A percentile compares a stretch with the other conserved stretches of the same genome.
Evolutionary conservation across 2,888 invertebrate genomes (phyloP).

Genomic region (Scaptomyza reducta): DNA sequence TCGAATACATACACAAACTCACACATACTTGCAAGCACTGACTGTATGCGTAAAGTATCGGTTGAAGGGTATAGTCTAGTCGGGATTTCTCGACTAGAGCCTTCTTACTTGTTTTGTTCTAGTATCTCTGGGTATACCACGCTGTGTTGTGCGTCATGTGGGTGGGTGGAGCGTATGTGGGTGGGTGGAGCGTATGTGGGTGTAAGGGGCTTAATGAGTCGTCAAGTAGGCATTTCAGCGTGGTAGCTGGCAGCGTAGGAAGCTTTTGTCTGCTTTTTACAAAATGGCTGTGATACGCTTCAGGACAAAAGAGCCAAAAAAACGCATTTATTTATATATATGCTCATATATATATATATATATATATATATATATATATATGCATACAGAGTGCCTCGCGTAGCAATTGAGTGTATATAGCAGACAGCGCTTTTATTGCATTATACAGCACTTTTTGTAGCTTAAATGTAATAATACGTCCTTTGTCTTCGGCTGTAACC

Average conservation of each 20-base stretch:
- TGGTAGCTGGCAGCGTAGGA: slow-evolving; percentile 7
- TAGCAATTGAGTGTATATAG: neutral
- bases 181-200: neutral
- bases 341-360: neutral
- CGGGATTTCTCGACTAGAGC: too few relatives aligned
- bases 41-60: too few relatives aligned
- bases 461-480: neutral
- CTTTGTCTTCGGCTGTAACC: neutral
- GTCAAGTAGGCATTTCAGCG: slow-evolving; percentile 11
- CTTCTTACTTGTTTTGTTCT: too few relatives aligned
- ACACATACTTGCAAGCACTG: too few relatives aligned
- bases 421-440: neutral
- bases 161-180: neutral
- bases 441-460: slow-evolving; percentile 5
- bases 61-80: too few relatives aligned
- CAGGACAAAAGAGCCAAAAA: slow-evolving; percentile 18
- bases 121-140: neutral
- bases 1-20: too few relatives aligned
- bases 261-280: slow-evolving; percentile 48
- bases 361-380: neutral
- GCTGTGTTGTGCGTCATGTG: neutral
- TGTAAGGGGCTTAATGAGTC: slow-evolving; percentile 42
- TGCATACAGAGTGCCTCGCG: neutral
- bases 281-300: slow-evolving; percentile 21
- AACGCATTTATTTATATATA: neutral